phyloP scores from a whole-genome alignment of 2,888 invertebrate species.

The Vandiemenella viatica region DNA sequence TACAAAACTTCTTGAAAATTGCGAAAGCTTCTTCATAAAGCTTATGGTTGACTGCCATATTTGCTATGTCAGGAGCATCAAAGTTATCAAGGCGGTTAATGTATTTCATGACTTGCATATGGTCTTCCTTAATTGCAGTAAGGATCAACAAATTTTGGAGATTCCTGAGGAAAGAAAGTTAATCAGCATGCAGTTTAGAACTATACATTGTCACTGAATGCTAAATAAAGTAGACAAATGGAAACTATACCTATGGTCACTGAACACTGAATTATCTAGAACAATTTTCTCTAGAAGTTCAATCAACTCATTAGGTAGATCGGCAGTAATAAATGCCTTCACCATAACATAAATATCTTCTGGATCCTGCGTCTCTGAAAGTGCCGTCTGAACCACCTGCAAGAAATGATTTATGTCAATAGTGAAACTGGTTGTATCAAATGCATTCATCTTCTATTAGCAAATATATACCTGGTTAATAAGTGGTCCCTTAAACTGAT shows the following conservation, averaged over 20 bases:
- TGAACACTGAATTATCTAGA: slow-evolving; percentile 93
- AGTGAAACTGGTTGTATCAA: too few species aligned
- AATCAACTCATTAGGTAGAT: slow-evolving; percentile 95
- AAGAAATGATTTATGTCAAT: slow-evolving; percentile 17
- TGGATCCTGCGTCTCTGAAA: slow-evolving; percentile 97
- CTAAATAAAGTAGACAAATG: not conserved
- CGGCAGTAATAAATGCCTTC: slow-evolving; percentile 99
- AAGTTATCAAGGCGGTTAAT: slow-evolving; percentile 94
- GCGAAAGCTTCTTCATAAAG: slow-evolving; percentile 98
- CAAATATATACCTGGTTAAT: slow-evolving; percentile 60
- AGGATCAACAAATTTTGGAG: slow-evolving; percentile 92
- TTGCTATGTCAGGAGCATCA: slow-evolving; percentile 98
- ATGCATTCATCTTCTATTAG: too few species aligned
- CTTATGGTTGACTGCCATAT: slow-evolving; percentile 95
- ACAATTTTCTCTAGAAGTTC: slow-evolving; percentile 98
- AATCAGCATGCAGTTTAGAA: too few species aligned
- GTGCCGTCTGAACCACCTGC: slow-evolving; percentile 91
- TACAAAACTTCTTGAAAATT: slow-evolving; percentile 99
- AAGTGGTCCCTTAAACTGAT: slow-evolving; percentile 84
- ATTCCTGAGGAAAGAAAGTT: slow-evolving; percentile 53
- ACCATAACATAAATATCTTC: slow-evolving; percentile 99
- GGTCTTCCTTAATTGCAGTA: slow-evolving; percentile 97
- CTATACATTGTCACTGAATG: not conserved
- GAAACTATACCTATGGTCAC: slow-evolving; percentile 60
- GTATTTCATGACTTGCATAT: slow-evolving; percentile 98